A percentile compares a stretch with the other conserved stretches of the same genome.
These are phyloP conservation scores for Poecilia latipinna DNA, from an alignment of 2,113 vertebrate species.

Conservation along the genomic window DNA sequence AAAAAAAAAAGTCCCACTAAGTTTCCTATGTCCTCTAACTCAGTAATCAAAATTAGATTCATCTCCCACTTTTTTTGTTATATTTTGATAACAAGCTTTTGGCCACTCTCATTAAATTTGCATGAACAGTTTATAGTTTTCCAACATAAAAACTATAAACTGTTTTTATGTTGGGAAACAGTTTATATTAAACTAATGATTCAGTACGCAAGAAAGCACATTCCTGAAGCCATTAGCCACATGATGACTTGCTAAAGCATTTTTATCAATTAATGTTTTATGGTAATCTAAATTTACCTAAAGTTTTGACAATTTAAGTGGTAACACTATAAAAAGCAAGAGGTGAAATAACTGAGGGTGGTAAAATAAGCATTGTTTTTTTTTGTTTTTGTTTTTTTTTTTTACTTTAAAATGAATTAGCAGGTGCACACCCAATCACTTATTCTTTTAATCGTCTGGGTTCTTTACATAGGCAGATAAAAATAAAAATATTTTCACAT, in stretches of 20 bases:
- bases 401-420: not conserved
- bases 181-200: slow-evolving; percentile 82
- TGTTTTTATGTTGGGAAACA: no score
- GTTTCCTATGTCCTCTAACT: slow-evolving; percentile 6
- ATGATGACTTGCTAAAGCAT: slow-evolving; percentile 59
- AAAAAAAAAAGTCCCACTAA: slow-evolving; percentile 7
- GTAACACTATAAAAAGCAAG: slow-evolving; percentile 85
- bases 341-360: slow-evolving; percentile 78
- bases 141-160: slow-evolving; percentile 70
- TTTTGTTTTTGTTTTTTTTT: no score
- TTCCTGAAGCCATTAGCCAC: slow-evolving; percentile 86
- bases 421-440: slow-evolving; percentile 12
- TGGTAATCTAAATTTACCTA: slow-evolving; percentile 85
- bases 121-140: slow-evolving; percentile 55
- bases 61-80: not conserved
- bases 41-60: slow-evolving; percentile 7
- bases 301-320: slow-evolving; percentile 90
- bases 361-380: slow-evolving; percentile 1
- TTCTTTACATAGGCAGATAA: slow-evolving; percentile 48
- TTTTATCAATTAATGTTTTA: slow-evolving; percentile 85
- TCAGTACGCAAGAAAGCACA: slow-evolving; percentile 89
- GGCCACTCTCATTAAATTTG: slow-evolving; percentile 32
- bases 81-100: slow-evolving; percentile 10
- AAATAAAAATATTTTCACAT: slow-evolving; percentile 2
- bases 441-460: slow-evolving; percentile 15